Percentiles rank a stretch among this genome's conserved stretches.
These are phyloP conservation scores for Ormyrus rosae DNA, from an alignment of 2,888 invertebrate genomes.

Conservation along the genomic window DNA sequence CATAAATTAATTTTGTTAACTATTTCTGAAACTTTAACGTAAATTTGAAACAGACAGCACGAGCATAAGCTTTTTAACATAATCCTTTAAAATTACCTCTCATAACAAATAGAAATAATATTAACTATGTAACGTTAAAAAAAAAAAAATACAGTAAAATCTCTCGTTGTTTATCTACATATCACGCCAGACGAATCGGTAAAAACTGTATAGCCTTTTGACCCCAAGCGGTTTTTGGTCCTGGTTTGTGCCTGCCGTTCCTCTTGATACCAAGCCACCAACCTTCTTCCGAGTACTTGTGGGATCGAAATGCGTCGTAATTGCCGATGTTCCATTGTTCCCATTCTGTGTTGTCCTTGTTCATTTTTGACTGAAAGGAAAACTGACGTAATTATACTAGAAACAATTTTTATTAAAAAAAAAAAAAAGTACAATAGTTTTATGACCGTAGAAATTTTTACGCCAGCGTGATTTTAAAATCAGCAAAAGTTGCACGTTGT, in stretches of 20 bases:
- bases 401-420: too few species aligned
- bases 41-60: too few species aligned
- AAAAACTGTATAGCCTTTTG: conserved; percentile 80
- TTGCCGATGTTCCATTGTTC: conserved; percentile 78
- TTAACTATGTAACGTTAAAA: neutral
- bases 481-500: too few species aligned
- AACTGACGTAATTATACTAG: neutral
- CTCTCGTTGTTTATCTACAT: neutral
- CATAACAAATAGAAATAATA: too few species aligned
- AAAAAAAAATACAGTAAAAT: neutral
- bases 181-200: conserved; percentile 68
- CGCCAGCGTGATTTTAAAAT: too few species aligned
- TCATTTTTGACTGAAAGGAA: conserved; percentile 73
- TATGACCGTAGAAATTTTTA: too few species aligned
- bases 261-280: conserved; percentile 81
- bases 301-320: conserved; percentile 79
- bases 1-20: too few species aligned
- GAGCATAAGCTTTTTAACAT: too few species aligned
- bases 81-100: too few species aligned
- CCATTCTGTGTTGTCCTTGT: conserved; percentile 78
- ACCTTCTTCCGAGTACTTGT: conserved; percentile 78
- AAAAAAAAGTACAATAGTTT: too few species aligned
- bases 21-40: too few species aligned
- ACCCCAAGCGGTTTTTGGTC: conserved; percentile 78
- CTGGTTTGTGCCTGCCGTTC: conserved; percentile 79